A percentile compares a stretch with the other conserved stretches of the same genome.
Conservation (phyloP, 2,113 vertebrate species). For the Rousettus leschenaultii region DNA sequence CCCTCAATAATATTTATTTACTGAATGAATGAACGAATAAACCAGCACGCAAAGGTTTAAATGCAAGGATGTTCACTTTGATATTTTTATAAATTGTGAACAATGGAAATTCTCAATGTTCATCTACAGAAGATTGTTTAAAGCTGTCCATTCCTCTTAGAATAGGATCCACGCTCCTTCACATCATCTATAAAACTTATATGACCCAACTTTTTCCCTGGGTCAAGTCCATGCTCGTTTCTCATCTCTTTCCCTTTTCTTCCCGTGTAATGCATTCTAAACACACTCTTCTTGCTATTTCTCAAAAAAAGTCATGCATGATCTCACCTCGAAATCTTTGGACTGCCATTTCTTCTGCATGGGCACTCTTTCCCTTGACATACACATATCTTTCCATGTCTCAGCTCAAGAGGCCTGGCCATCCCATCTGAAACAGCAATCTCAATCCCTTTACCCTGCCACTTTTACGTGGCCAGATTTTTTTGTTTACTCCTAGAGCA, state of each 20-base stretch:
- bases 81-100: background rate
- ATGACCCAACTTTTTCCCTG: background rate
- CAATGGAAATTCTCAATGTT: background rate
- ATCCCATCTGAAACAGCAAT: background rate
- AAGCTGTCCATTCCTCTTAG: background rate
- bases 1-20: background rate
- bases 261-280: background rate
- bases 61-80: background rate
- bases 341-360: background rate
- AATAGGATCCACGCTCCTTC: background rate
- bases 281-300: background rate
- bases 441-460: too few species aligned
- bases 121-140: background rate
- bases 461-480: background rate
- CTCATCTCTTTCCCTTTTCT: background rate
- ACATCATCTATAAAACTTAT: background rate
- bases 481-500: background rate
- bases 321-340: background rate
- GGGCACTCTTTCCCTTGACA: background rate
- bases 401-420: background rate
- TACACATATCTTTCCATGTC: background rate
- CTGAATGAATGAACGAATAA: background rate
- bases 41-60: background rate
- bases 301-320: background rate
- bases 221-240: background rate